These are phyloP conservation scores for Zosterops japonicus DNA, from an alignment of 2,113 vertebrate genomes.

Conservation along the genomic window DNA sequence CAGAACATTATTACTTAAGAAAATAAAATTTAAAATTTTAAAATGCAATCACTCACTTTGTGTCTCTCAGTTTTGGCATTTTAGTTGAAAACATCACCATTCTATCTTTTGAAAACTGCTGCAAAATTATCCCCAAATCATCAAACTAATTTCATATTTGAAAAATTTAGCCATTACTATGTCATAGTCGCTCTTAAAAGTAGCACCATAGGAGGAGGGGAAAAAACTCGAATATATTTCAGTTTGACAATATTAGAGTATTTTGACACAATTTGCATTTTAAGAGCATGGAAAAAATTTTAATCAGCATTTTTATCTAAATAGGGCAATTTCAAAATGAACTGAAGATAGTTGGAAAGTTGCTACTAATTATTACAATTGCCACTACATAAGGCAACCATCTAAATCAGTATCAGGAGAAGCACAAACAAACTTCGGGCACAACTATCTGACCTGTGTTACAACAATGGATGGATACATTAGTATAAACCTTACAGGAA, in stretches of 20 bases:
- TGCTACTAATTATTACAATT: not conserved
- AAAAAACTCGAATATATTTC: not conserved
- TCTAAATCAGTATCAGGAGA: not conserved
- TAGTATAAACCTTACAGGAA: not conserved
- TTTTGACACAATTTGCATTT: not conserved
- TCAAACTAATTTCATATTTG: not conserved
- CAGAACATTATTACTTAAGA: not conserved
- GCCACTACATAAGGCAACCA: not conserved
- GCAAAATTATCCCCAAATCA: not conserved
- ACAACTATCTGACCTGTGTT: not conserved
- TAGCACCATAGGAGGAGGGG: rapidly evolving
- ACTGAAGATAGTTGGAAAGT: not conserved
- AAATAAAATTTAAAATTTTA: not conserved
- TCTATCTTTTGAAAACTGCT: not conserved
- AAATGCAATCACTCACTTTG: not conserved
- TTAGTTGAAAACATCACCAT: not conserved
- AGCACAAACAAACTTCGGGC: not conserved
- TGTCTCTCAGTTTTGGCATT: not conserved
- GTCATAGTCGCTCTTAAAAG: not conserved
- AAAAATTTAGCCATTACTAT: not conserved
- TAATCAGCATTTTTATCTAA: not conserved
- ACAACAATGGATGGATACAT: not conserved
- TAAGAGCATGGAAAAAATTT: not conserved
- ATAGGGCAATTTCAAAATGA: not conserved
- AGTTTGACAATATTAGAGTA: not conserved